Base-by-base conservation (phyloP, 2,888 invertebrate genomes). In the Drosophila buzzatii region DNA sequence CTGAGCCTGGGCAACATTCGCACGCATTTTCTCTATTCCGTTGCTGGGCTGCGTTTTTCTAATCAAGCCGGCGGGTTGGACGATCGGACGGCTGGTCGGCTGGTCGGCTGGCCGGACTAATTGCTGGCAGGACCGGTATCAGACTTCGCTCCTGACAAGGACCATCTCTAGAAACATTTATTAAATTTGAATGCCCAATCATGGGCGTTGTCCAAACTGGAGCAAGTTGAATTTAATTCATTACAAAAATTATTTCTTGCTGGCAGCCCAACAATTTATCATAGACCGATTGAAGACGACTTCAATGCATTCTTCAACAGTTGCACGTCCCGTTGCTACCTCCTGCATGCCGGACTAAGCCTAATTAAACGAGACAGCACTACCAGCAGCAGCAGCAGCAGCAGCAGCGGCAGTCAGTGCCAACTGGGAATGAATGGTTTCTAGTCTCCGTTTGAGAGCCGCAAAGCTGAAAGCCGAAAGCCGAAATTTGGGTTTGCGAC, bases 161-260 rank as follows among this genome's bases (percentile, higher is more conserved):
- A 23, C 42, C 57, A 20, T 42, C 59, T 58, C 58, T 53, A 65
- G 61, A 77, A 55, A 55, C 81, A 89, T 86, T 89, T 89, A 81
- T 81, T 86, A 84, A 81, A 84, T 78, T 81, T 81, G 45, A 49
- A 67, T 62, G 65, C 57, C 42, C 20, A 44, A 23, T 70, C 63
- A 57, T 70, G 71, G 85, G 76, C 77, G 88, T 81, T 70, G 57
- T 72, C 64, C 66, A 76, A 84, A 81, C 70, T 73, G 77, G 74
- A 76, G 74, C 73, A 47, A 61, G 72, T 73, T 79, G 80, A 82
- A 89, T 90, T 90, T 87, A 89, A 81, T 91, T 87, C 79, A 82
- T 86, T 90, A 90, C 74, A 81, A 70, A 88, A 41, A 51, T 20
- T 39, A 52, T 31, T 44, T 39, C 67, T 52, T 33, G 31, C 70